Evolutionary conservation across 2,797 vertebrate genomes (phyloP).

Genomic region (Corythornis leucogaster): DNA sequence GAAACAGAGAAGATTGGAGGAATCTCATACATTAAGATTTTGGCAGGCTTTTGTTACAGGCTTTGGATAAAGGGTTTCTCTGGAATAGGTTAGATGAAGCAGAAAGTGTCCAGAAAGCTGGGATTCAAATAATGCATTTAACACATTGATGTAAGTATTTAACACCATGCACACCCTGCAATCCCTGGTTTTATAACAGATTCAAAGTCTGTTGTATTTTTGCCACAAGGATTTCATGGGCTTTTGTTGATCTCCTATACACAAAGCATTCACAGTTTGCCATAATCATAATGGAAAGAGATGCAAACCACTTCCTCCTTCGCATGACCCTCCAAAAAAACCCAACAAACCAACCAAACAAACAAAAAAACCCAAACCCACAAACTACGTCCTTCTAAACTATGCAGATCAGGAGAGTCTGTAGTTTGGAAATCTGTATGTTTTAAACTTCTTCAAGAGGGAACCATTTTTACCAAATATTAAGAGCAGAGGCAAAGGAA

Average conservation of each 20-base stretch:
- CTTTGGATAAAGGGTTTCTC: background rate
- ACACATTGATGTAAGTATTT: background rate
- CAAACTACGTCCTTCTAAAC: background rate
- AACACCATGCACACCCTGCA: background rate
- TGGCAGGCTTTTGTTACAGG: background rate
- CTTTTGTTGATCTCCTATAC: background rate
- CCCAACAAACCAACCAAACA: no score
- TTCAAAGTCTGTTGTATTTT: background rate
- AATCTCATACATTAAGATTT: background rate
- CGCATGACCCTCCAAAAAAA: rapidly evolving
- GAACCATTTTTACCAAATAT: background rate
- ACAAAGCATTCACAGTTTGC: background rate
- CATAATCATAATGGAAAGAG: background rate
- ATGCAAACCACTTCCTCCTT: background rate
- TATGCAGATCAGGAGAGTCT: background rate
- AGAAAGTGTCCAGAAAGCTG: background rate
- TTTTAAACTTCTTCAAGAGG: background rate
- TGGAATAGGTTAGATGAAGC: background rate
- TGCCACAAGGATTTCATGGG: background rate
- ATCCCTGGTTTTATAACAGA: background rate
- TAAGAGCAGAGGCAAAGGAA: background rate
- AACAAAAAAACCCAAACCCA: no score
- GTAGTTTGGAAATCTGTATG: background rate
- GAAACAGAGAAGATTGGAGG: background rate
- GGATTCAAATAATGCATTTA: background rate